Percentiles rank a stretch among this genome's conserved stretches.
phyloP scores from a whole-genome alignment of 1,140 invertebrate species.

The Papilio xuthus region DNA sequence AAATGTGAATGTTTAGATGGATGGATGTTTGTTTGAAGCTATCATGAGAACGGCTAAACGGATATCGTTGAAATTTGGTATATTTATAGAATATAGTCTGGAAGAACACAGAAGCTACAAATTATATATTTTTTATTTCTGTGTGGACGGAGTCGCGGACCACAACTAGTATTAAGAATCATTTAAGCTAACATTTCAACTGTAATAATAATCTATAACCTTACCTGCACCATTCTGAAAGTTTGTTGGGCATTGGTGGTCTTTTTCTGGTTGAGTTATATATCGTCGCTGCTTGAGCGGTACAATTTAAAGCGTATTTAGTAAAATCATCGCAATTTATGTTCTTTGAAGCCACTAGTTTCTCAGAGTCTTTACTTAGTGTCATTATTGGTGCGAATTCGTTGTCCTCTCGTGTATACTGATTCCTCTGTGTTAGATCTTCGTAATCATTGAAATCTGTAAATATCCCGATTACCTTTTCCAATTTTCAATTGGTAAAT shows the following conservation, averaged over 20 bases:
- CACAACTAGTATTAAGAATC: constrained; percentile 20
- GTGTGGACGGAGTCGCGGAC: no score
- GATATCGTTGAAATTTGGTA: no score
- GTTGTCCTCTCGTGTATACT: constrained; percentile 42
- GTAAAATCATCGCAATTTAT: constrained; percentile 68
- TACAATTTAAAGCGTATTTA: constrained; percentile 63
- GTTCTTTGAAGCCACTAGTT: constrained; percentile 47
- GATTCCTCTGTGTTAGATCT: constrained; percentile 37
- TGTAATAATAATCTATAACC: neutral
- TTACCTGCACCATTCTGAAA: constrained; percentile 69
- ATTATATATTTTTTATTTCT: no score
- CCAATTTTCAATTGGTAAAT: neutral
- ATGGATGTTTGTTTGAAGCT: no score
- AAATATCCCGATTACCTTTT: constrained; percentile 30
- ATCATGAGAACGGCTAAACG: no score
- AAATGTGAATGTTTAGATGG: no score
- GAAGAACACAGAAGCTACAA: no score
- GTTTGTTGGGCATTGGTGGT: constrained; percentile 59
- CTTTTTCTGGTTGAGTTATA: constrained; percentile 64
- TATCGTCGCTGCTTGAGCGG: constrained; percentile 55
- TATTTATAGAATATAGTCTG: no score
- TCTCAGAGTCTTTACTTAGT: constrained; percentile 48
- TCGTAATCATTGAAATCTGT: constrained; percentile 54
- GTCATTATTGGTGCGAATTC: constrained; percentile 57
- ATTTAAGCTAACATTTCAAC: neutral